Percentiles rank a stretch among this genome's conserved stretches.
These are phyloP conservation scores for Neolamprologus caudopunctatus DNA, from an alignment of 2,113 vertebrate species.

Conservation along the genomic window DNA sequence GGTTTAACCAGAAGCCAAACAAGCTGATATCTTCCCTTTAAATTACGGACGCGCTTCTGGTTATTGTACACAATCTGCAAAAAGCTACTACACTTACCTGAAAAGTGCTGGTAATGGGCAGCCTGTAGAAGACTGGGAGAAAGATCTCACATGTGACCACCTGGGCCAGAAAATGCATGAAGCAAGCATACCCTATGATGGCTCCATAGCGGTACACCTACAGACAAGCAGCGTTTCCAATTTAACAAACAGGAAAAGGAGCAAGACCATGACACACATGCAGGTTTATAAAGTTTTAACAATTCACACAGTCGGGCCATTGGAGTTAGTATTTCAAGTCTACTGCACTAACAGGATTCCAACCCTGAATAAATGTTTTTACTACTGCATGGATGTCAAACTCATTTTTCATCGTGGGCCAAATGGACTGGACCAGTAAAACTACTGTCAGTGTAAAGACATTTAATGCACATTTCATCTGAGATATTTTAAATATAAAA, in stretches of 20 bases:
- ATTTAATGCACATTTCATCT: background rate
- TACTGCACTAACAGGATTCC: background rate
- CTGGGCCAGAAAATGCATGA: conserved; percentile 74
- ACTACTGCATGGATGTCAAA: background rate
- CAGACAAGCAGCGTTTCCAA: rapidly evolving
- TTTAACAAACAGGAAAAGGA: background rate
- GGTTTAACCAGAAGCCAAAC: background rate
- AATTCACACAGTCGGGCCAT: rapidly evolving
- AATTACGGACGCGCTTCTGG: rapidly evolving
- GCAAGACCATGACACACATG: background rate
- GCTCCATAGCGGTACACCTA: conserved; percentile 82
- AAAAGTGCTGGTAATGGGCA: conserved; percentile 84
- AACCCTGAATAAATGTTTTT: background rate
- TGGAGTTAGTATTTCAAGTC: background rate
- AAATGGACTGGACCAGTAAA: background rate
- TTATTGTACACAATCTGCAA: background rate
- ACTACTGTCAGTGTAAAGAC: background rate
- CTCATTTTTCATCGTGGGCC: background rate
- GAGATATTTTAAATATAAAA: background rate
- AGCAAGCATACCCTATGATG: conserved; percentile 65
- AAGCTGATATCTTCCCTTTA: background rate
- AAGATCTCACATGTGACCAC: conserved; percentile 81
- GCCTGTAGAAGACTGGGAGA: conserved; percentile 88
- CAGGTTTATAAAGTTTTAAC: background rate
- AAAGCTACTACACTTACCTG: conserved; percentile 37